A percentile compares a stretch with the other conserved stretches of the same genome.
Evolutionary conservation across 2,888 invertebrate genomes (phyloP).

Genomic region (Glaucopsyche alexis): DNA sequence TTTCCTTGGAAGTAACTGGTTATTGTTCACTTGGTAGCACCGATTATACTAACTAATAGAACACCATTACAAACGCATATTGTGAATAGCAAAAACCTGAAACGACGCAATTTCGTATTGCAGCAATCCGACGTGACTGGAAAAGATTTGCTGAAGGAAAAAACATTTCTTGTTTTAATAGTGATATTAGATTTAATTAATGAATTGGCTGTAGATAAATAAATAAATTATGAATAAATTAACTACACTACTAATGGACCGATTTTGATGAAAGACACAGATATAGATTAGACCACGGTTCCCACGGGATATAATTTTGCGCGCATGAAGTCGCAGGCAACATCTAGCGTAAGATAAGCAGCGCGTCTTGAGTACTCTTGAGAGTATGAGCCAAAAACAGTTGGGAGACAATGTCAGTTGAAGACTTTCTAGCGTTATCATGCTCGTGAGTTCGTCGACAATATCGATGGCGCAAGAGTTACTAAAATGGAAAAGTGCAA

Average conservation of each 20-base stretch:
- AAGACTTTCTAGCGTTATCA: constrained; percentile 62
- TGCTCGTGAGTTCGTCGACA: constrained; percentile 54
- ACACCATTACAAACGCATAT: not conserved
- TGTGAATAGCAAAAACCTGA: constrained; percentile 1
- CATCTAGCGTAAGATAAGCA: not conserved
- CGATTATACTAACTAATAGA: not conserved
- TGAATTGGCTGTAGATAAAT: too few species aligned
- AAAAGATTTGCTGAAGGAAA: not conserved
- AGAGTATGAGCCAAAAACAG: not conserved
- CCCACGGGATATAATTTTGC: too few species aligned
- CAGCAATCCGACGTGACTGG: not conserved
- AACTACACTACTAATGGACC: too few species aligned
- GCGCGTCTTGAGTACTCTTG: not conserved
- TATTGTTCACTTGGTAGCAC: constrained; percentile 11
- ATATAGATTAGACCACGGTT: too few species aligned
- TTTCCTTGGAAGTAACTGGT: constrained; percentile 14
- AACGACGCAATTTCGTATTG: not conserved
- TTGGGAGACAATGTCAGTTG: constrained; percentile 32
- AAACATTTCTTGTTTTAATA: too few species aligned
- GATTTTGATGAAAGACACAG: too few species aligned
- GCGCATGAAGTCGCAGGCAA: not conserved
- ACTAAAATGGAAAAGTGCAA: constrained; percentile 70
- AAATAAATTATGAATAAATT: too few species aligned
- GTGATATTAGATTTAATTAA: too few species aligned
- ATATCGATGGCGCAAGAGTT: constrained; percentile 62